phyloP scores from a whole-genome alignment of 2,888 invertebrate species.

The Apantesis nais region DNA sequence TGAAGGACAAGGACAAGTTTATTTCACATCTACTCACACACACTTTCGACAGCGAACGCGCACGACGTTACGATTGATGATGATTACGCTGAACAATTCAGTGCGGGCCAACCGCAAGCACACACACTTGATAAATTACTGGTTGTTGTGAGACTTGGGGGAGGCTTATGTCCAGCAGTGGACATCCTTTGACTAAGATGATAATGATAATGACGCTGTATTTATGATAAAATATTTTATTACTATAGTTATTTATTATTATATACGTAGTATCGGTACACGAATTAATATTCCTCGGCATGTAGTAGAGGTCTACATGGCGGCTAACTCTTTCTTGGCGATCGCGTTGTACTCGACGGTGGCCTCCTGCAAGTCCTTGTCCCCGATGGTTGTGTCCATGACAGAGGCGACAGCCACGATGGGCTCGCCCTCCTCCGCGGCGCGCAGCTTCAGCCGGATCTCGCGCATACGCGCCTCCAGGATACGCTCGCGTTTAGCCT shows the following conservation, averaged over 20 bases:
- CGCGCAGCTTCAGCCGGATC: slow-evolving; percentile 86
- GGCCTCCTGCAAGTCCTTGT: slow-evolving; percentile 67
- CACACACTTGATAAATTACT: too few species aligned
- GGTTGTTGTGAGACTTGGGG: too few species aligned
- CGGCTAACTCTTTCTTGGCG: slow-evolving; percentile 57
- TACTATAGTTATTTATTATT: background rate
- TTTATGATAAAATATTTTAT: background rate
- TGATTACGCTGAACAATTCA: too few species aligned
- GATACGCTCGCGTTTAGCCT: slow-evolving; percentile 94
- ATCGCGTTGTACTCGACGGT: slow-evolving; percentile 55
- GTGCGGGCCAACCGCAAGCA: too few species aligned
- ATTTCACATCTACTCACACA: too few species aligned
- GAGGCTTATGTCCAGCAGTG: too few species aligned
- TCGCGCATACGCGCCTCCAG: slow-evolving; percentile 95
- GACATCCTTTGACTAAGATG: too few species aligned
- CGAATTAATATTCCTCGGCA: slow-evolving; percentile 26
- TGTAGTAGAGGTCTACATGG: slow-evolving; percentile 19
- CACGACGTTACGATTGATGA: too few species aligned
- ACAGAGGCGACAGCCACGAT: slow-evolving; percentile 51
- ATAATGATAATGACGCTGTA: too few species aligned
- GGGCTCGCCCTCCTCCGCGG: slow-evolving; percentile 67
- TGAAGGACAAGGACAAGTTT: too few species aligned
- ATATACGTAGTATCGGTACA: background rate
- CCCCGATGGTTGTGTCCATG: slow-evolving; percentile 58
- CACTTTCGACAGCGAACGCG: too few species aligned